Evolutionary conservation across 2,113 vertebrate genomes (phyloP).

Genomic region (human): DNA sequence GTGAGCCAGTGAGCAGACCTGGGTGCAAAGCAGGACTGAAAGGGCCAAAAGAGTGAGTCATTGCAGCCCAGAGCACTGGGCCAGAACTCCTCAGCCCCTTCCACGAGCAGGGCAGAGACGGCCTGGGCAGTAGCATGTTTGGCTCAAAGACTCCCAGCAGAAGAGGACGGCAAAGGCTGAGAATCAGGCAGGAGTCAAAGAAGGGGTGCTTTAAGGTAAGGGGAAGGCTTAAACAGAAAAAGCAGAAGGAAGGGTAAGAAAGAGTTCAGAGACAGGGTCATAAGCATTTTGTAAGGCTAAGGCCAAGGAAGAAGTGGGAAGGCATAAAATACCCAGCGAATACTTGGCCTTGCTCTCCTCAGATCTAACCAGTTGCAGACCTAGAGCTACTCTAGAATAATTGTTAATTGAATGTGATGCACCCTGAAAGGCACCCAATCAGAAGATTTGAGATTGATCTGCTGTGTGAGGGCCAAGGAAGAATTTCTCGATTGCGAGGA

Average conservation of each 20-base stretch:
- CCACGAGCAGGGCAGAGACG: neutral
- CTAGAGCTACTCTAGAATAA: neutral
- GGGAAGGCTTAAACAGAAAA: neutral
- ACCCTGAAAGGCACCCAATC: neutral
- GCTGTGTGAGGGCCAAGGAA: neutral
- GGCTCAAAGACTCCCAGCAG: neutral
- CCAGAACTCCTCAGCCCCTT: too few relatives aligned
- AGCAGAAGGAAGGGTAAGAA: neutral
- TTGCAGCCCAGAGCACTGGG: neutral
- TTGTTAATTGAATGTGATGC: neutral
- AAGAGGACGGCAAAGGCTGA: neutral
- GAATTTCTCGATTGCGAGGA: neutral
- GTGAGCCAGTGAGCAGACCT: neutral
- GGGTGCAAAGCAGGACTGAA: neutral
- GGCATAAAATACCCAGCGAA: neutral
- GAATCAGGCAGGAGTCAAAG: neutral
- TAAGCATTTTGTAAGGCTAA: neutral
- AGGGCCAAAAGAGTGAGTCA: neutral
- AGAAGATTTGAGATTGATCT: neutral
- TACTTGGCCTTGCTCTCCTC: too few relatives aligned
- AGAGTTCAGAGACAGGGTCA: neutral
- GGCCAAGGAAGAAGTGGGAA: neutral
- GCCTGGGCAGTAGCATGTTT: accelerated
- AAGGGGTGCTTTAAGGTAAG: neutral
- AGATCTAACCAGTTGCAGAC: neutral